These are phyloP conservation scores for Musca vetustissima DNA, from an alignment of 1,140 invertebrate genomes.

Conservation along the genomic window DNA sequence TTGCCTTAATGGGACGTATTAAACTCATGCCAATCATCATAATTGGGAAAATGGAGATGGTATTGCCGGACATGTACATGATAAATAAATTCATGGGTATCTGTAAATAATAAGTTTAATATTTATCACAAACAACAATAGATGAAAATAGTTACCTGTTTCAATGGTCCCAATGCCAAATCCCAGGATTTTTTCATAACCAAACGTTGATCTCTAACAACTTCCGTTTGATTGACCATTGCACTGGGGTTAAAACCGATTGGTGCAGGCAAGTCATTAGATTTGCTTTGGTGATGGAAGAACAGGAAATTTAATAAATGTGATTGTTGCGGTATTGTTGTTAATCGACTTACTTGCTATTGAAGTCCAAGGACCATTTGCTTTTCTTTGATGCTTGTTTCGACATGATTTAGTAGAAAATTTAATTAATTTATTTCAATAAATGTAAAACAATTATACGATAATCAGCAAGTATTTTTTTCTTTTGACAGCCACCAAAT, in stretches of 20 bases:
- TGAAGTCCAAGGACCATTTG: constrained; percentile 53
- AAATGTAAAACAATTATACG: background rate
- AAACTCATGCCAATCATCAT: constrained; percentile 99
- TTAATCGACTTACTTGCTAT: constrained; percentile 35
- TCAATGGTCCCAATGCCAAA: constrained; percentile 90
- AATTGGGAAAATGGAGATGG: constrained; percentile 99
- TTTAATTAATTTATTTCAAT: background rate
- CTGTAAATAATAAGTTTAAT: constrained; percentile 28
- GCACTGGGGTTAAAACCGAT: constrained; percentile 79
- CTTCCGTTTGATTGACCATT: constrained; percentile 71
- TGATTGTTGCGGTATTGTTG: background rate
- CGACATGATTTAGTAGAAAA: constrained; percentile 37
- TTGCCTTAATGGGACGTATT: constrained; percentile 90
- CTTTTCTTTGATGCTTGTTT: constrained; percentile 48
- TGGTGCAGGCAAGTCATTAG: constrained; percentile 68
- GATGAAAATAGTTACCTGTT: constrained; percentile 63
- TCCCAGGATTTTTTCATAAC: constrained; percentile 98
- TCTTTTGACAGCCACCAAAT: background rate
- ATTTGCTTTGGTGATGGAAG: constrained; percentile 44
- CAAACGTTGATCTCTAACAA: constrained; percentile 74
- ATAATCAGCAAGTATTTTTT: background rate
- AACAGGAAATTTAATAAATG: constrained; percentile 15
- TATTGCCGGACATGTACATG: constrained; percentile 99
- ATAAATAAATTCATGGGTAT: constrained; percentile 99
- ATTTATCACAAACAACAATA: background rate